These are phyloP conservation scores for Strix aluco DNA, from an alignment of 2,113 vertebrate species.

Conservation along the genomic window DNA sequence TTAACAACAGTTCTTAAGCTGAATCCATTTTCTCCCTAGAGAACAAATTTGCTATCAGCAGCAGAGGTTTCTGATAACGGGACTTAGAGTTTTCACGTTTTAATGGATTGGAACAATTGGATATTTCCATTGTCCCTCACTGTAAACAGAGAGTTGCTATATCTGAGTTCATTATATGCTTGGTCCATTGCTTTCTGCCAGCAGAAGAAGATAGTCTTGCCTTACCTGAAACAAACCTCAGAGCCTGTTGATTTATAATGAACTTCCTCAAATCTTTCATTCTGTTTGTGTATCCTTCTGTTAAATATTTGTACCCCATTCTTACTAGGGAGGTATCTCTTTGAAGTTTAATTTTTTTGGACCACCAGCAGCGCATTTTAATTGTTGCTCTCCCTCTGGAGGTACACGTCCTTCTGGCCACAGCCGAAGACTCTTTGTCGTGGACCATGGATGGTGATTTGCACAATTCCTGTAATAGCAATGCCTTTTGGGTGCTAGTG, in stretches of 20 bases:
- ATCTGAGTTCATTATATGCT: neutral
- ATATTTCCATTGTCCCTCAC: neutral
- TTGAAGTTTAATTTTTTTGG: conserved; percentile 1
- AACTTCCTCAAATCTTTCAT: neutral
- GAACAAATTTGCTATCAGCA: conserved; percentile 11
- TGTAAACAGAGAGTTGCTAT: neutral
- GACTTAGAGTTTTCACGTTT: neutral
- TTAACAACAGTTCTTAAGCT: neutral
- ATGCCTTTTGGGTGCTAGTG: conserved; percentile 9
- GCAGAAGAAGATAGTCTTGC: neutral
- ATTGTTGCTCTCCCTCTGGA: neutral
- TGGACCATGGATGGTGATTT: neutral
- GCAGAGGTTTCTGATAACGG: neutral
- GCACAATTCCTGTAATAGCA: neutral
- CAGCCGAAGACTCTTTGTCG: neutral
- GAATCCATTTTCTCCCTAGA: neutral
- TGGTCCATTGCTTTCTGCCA: neutral
- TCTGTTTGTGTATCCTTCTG: neutral
- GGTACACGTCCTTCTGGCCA: neutral
- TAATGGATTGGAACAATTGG: neutral
- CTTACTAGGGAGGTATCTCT: neutral
- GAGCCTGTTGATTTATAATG: neutral
- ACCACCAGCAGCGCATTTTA: neutral
- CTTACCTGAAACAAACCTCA: neutral
- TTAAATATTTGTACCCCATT: neutral